Evolutionary conservation across 2,888 invertebrate species (phyloP).

Genomic region (Phengaris alcon): DNA sequence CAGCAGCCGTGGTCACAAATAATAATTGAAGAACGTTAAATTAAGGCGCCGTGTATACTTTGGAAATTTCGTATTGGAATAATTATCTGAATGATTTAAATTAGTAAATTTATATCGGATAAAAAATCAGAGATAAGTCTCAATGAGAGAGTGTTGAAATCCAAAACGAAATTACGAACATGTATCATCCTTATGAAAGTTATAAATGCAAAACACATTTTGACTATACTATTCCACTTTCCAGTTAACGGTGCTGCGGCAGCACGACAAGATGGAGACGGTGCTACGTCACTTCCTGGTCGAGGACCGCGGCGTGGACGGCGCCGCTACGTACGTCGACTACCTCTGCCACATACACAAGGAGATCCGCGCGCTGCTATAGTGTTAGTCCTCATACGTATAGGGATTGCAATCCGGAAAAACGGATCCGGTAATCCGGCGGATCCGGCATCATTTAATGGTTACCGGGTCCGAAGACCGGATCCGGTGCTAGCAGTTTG

Average conservation of each 20-base stretch:
- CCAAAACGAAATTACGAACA: no score
- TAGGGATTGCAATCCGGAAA: no score
- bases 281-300: slow-evolving; percentile 97
- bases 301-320: slow-evolving; percentile 94
- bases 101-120: no score
- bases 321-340: slow-evolving; percentile 96
- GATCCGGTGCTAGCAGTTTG: no score
- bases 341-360: slow-evolving; percentile 99
- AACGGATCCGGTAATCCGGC: no score
- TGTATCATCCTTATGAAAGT: slow-evolving; percentile 1
- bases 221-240: slow-evolving; percentile 38
- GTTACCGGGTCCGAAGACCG: no score
- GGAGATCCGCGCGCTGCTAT: slow-evolving; percentile 93
- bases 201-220: background rate
- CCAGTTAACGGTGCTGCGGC: slow-evolving; percentile 94
- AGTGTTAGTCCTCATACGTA: slow-evolving; percentile 49
- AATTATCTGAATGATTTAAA: background rate
- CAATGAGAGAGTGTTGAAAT: no score
- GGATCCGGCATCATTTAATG: no score
- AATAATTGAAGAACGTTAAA: no score
- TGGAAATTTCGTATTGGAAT: background rate
- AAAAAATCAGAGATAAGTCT: no score
- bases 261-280: slow-evolving; percentile 96
- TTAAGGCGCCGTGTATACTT: background rate
- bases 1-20: no score